Percentiles rank a stretch among this genome's conserved stretches.
Conservation (phyloP, 2,113 vertebrate genomes). For the Rhinogobius similis region DNA sequence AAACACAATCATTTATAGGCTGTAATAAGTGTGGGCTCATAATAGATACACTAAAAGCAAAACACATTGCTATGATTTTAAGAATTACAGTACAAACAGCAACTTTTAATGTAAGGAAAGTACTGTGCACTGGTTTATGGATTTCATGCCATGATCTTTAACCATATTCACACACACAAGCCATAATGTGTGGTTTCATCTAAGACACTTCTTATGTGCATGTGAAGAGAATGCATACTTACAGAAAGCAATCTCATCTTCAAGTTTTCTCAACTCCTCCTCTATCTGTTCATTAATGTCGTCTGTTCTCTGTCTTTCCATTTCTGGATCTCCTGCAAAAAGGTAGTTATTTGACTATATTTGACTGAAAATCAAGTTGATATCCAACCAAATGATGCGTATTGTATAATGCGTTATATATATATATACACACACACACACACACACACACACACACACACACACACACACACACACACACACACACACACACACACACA, state of each 20-base stretch:
- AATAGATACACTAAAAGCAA: not conserved
- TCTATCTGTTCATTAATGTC: conserved; percentile 84
- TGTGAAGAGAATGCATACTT: conserved; percentile 33
- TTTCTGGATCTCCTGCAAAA: conserved; percentile 68
- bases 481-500: too few species aligned
- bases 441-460: too few species aligned
- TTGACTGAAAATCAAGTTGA: not conserved
- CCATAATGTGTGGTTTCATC: not conserved
- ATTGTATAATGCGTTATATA: too few species aligned
- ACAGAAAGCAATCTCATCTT: conserved; percentile 90
- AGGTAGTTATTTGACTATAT: not conserved
- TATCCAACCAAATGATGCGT: too few species aligned
- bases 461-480: too few species aligned
- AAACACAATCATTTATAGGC: conserved; percentile 5
- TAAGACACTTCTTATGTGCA: not conserved
- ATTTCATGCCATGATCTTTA: too few species aligned
- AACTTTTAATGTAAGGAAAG: not conserved
- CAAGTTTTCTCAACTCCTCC: conserved; percentile 84
- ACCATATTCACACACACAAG: not conserved
- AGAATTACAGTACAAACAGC: not conserved
- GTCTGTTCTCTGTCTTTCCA: conserved; percentile 24
- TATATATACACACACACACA: too few species aligned
- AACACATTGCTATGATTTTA: not conserved
- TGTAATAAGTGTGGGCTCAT: not conserved
- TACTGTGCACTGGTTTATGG: not conserved